These are phyloP conservation scores for Ametastegia equiseti DNA, from an alignment of 2,888 invertebrate species.

Conservation along the genomic window DNA sequence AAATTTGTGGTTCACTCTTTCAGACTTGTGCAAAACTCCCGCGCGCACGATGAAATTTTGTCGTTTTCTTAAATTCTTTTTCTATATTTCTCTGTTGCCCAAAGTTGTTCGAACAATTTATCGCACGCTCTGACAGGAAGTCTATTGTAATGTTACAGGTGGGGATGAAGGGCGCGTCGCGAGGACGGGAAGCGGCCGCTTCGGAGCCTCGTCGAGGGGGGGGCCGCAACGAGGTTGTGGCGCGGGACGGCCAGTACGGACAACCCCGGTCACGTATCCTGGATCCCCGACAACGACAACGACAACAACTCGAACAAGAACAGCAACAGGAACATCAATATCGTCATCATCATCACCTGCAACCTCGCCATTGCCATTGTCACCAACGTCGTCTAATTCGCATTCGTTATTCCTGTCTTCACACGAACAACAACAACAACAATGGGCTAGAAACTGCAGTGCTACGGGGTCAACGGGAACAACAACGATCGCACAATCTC, in stretches of 20 bases:
- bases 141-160: constrained; percentile 65
- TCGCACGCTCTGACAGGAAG: constrained; percentile 35
- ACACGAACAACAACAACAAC: constrained; percentile 20
- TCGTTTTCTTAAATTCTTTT: no score
- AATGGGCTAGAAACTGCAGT: constrained; percentile 40
- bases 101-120: background rate
- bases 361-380: no score
- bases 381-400: constrained; percentile 65
- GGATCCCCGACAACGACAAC: constrained; percentile 16
- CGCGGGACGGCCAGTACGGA: constrained; percentile 54
- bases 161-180: constrained; percentile 76
- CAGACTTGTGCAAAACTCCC: no score
- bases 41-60: no score
- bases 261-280: constrained; percentile 46
- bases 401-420: constrained; percentile 49
- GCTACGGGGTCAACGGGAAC: constrained; percentile 24
- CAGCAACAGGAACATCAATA: constrained; percentile 47
- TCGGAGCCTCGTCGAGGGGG: constrained; percentile 73
- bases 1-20: no score
- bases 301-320: constrained; percentile 49
- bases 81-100: no score
- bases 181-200: constrained; percentile 74
- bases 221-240: constrained; percentile 63
- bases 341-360: constrained; percentile 53
- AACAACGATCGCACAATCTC: constrained; percentile 1